Base-by-base conservation (phyloP, 2,888 invertebrate genomes). In the Venusia cambrica region DNA sequence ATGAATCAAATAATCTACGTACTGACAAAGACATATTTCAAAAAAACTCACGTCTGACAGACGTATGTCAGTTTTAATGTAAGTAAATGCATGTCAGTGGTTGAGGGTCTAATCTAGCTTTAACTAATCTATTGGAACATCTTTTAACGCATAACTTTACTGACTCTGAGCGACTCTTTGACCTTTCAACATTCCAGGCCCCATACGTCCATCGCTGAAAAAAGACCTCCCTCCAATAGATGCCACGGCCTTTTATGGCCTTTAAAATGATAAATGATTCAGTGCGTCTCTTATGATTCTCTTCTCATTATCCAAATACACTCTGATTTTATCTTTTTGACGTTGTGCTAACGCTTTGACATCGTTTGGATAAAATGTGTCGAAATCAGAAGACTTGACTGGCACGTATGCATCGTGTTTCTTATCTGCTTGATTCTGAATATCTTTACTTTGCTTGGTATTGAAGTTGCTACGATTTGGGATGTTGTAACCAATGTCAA, bases 261-360 rank as follows among this genome's bases (percentile, higher is more conserved):
- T n/a, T n/a, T n/a, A n/a, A n/a, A n/a, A n/a, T 59, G 55, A 9
- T 57, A 51, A 7, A 51, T 45, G n/a, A 28, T 59, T 38, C 1
- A 44, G 20, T 1, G 45, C 39, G 31, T 59, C 54, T 3, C 70
- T 63, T 18, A 54, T 56, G 44, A 65, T 74, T 26, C 74, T 66
- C 45, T 66, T 70, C 5, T 68, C 61, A 42, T 70, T 72, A 18
- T 72, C 66, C 9, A 60, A 62, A 52, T 79, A 81, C n/a, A 81
- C 58, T 27, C 61, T 57, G 5, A 79, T 64, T 54, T 73, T 83
- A n/a, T 73, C 70, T 24, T 71, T 71, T 2, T 54, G 60, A 46
- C 70, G 73, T 33, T 71, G 70, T 11, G 62, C 62, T 0, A 63
- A 55, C 2, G 54, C 53, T 16, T 60, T 66, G 1, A 77, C 25